Evolutionary conservation across 2,113 vertebrate genomes (phyloP), one percentile per base, ranked within the genome.

Genomic region (Theristicus caerulescens): DNA sequence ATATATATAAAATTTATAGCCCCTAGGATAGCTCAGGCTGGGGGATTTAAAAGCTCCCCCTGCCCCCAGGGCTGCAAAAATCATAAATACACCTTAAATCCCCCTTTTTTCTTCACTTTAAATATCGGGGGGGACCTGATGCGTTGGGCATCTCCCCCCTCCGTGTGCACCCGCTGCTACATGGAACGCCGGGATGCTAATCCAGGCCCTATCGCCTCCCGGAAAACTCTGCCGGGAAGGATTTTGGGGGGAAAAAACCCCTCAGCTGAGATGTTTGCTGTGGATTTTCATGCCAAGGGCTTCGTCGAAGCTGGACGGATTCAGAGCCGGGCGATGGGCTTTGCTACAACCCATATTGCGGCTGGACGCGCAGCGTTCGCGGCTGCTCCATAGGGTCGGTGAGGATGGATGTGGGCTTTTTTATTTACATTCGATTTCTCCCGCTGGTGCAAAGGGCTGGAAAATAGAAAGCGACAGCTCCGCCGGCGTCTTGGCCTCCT

Each of bases 271-370:
- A 7, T 0, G 0, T 72, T 67, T 29, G 34, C 42, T 3, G 0
- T 22, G 76, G 71, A 71, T 91, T 76, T 76, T 86, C 61, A 10
- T 21, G 29, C 76, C 76, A 21, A 22, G 52, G 27, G 25, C 24
- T n/a, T 52, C 2, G 0, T 7, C 0, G 7, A 52, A 78, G 59
- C 58, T 2, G 15, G 65, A 6, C 5, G 4, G 54, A 29, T 7
- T n/a, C 10, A 9, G 44, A 42, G 54, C 13, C 0, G 0, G 44
- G 25, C 1, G 7, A 13, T 4, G 36, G 58, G 32, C 6, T n/a
- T 34, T 34, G 9, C 55, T 9, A 5, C 0, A 0, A 12, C 18
- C 38, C 44, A 0, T 1, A 1, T 1, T 2, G 42, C 2, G 4
- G 31, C 3, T 10, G 59, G 55, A 32, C 3, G 4, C 2, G 13